Conservation (phyloP, 2,888 invertebrate species). For the Bombylius discolor region DNA sequence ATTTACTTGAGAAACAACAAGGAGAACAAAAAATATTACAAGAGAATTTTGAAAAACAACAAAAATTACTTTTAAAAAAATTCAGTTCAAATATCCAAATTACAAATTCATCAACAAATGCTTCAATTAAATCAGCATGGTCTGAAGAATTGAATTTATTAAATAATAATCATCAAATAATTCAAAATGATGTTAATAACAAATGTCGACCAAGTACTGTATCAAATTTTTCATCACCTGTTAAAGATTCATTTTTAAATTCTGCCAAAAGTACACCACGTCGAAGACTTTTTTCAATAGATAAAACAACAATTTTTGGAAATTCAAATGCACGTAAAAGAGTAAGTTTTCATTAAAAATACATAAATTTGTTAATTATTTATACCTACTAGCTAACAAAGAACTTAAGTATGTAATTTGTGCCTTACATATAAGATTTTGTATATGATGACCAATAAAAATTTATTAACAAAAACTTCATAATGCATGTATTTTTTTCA, state of each 20-base stretch:
- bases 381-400: no score
- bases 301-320: no score
- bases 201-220: no score
- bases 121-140: background rate
- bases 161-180: no score
- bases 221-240: no score
- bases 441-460: no score
- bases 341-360: background rate
- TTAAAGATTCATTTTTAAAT: no score
- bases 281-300: no score
- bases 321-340: background rate
- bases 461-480: no score
- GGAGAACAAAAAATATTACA: constrained; percentile 49
- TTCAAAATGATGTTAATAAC: no score
- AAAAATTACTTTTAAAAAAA: constrained; percentile 41
- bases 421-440: background rate
- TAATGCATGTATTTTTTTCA: no score
- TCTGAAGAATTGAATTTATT: background rate
- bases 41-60: constrained; percentile 52
- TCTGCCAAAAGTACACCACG: no score
- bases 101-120: background rate
- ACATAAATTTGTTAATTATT: background rate
- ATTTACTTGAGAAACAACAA: constrained; percentile 49
- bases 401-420: background rate
- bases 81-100: constrained; percentile 12